Conservation (phyloP, 2,888 invertebrate genomes). For the Epinotia bilunana region DNA sequence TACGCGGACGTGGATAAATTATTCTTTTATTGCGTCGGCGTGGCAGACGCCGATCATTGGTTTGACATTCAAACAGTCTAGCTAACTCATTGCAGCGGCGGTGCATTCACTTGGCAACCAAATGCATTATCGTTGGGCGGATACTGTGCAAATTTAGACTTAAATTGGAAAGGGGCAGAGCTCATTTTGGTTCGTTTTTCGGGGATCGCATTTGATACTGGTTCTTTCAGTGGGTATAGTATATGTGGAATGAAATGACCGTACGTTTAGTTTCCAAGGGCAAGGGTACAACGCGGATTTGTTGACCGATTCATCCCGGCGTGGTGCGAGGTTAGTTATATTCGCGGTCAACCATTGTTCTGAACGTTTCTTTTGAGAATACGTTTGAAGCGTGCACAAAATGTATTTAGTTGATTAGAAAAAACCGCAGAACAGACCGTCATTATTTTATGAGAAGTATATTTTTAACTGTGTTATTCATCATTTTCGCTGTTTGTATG, state of each 20-base stretch:
- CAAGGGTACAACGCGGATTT: constrained; percentile 75
- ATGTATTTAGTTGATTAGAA: constrained; percentile 61
- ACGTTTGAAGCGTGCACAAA: constrained; percentile 51
- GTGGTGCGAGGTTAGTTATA: constrained; percentile 53
- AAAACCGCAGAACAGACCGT: constrained; percentile 57
- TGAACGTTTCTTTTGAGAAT: constrained; percentile 57
- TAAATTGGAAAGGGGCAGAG: constrained; percentile 49
- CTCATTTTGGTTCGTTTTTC: constrained; percentile 51
- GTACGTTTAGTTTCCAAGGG: constrained; percentile 79
- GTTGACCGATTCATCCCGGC: constrained; percentile 68
- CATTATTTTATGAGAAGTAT: constrained; percentile 31
- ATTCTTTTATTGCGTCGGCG: constrained; percentile 80
- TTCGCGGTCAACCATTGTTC: constrained; percentile 68
- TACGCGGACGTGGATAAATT: constrained; percentile 80
- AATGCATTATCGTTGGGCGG: constrained; percentile 51
- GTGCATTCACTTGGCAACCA: constrained; percentile 50
- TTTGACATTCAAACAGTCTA: constrained; percentile 84
- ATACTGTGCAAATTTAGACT: constrained; percentile 54
- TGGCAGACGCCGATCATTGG: constrained; percentile 80
- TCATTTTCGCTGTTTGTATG: constrained; percentile 9
- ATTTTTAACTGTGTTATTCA: constrained; percentile 18
- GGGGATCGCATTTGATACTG: constrained; percentile 67
- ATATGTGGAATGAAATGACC: constrained; percentile 60
- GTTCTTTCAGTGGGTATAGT: constrained; percentile 63
- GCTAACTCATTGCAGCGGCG: constrained; percentile 79